A percentile compares a stretch with the other conserved stretches of the same genome.
Evolutionary conservation across 1,140 invertebrate genomes (phyloP).

Genomic region (Drosophila pseudoananassae): DNA sequence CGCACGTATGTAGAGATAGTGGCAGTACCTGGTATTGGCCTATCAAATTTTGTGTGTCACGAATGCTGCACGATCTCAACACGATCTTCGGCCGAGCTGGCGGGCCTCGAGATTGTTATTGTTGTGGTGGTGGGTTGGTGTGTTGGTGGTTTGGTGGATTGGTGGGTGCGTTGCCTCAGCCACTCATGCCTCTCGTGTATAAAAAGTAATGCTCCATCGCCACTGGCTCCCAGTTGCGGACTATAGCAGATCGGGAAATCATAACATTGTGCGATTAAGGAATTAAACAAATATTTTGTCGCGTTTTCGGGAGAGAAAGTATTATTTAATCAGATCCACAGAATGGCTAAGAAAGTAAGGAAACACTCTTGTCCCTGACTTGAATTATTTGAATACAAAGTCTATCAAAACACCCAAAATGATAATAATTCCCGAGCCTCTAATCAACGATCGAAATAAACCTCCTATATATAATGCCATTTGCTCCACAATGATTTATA

Average conservation of each 20-base stretch:
- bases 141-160: not conserved
- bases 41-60: constrained; percentile 27
- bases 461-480: constrained; percentile 16
- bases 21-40: constrained; percentile 16
- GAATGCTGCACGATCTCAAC: constrained; percentile 91
- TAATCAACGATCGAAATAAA: constrained; percentile 34
- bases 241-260: constrained; percentile 28
- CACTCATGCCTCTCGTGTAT: constrained; percentile 56
- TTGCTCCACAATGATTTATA: constrained; percentile 38
- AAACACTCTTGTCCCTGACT: constrained; percentile 6
- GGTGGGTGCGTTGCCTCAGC: constrained; percentile 21
- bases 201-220: constrained; percentile 59
- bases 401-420: constrained; percentile 2
- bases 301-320: constrained; percentile 28
- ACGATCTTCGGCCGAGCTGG: constrained; percentile 88
- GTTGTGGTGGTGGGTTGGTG: not conserved
- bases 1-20: constrained; percentile 23
- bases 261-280: not conserved
- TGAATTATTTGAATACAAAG: constrained; percentile 9
- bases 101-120: constrained; percentile 5
- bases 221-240: constrained; percentile 54
- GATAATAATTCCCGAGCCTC: constrained; percentile 10
- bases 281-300: not conserved
- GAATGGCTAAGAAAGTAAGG: constrained; percentile 68
- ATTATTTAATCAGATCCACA: constrained; percentile 37